phyloP scores from a whole-genome alignment of 1,140 invertebrate genomes.

The Thaumetopoea pityocampa region DNA sequence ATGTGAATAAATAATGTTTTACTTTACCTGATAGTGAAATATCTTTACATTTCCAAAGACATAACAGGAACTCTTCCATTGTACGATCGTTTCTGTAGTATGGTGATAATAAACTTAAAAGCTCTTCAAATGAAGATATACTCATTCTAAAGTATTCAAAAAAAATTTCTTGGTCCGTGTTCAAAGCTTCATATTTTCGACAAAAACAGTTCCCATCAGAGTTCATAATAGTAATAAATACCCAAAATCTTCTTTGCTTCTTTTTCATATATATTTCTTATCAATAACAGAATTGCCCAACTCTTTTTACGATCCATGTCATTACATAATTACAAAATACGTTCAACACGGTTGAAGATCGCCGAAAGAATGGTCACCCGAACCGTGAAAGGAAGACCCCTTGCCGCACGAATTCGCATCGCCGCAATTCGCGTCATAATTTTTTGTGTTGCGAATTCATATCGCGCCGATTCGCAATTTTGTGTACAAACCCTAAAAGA shows the following conservation, averaged over 20 bases:
- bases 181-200: constrained; percentile 32
- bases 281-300: no score
- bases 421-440: no score
- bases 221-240: constrained; percentile 27
- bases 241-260: constrained; percentile 1
- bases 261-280: no score
- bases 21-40: constrained; percentile 29
- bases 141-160: constrained; percentile 35
- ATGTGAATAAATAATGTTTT: constrained; percentile 1
- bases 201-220: constrained; percentile 28
- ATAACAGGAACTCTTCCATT: constrained; percentile 30
- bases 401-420: no score
- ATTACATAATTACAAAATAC: no score
- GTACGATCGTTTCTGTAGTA: constrained; percentile 31
- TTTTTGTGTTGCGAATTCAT: no score
- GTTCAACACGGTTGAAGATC: no score
- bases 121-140: constrained; percentile 35
- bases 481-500: no score
- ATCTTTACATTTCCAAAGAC: constrained; percentile 22
- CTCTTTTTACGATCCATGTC: no score
- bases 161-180: constrained; percentile 29
- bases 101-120: constrained; percentile 33
- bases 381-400: no score
- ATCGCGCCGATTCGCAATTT: no score
- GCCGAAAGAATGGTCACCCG: no score